Base-by-base conservation (phyloP, 2,888 invertebrate genomes). In the Aleiodes testaceus region DNA sequence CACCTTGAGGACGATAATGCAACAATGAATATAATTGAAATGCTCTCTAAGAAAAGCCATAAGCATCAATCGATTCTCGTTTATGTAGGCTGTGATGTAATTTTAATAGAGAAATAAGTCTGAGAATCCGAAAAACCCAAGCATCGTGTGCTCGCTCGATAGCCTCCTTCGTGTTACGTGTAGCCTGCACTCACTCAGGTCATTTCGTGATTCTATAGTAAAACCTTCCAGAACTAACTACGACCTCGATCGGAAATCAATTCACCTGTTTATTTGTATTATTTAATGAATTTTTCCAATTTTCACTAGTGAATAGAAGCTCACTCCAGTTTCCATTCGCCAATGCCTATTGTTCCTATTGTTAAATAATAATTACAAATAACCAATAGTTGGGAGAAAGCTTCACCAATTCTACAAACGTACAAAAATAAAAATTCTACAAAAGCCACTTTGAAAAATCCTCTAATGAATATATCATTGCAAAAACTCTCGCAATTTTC, bases 221-320 rank as follows among this genome's bases (percentile, higher is more conserved):
- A 5, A 22, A 53, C 53, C 53, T 53, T 30, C n/a, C 14, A 26
- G 14, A 14, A 53, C 22, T 36, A 36, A 36, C 36, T 70, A 70
- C 69, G 75, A 69, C 75, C 75, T 72, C 75, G 65, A 75, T 75
- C 73, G 75, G 71, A 75, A 73, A 75, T 75, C 75, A 73, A 75
- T 75, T 69, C 66, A 11, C 36, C 36, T 36, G 36, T 71, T n/a
- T 53, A 22, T 30, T 53, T 26, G 6, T 14, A 52, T 30, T 63
- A 66, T 72, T 75, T 69, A 69, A 71, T 71, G 73, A 71, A 71
- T 75, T 73, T 69, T 75, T 73, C 69, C 70, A 61, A 50, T 52
- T 49, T 67, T 70, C 11, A 52, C 20, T 36, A 36, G 36, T 36
- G 36, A 36, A 36, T 36, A 2, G 9, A 36, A 36, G 36, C 11